These are phyloP conservation scores for Leptinotarsa tumamoca DNA, from an alignment of 2,888 invertebrate genomes.

Conservation along the genomic window DNA sequence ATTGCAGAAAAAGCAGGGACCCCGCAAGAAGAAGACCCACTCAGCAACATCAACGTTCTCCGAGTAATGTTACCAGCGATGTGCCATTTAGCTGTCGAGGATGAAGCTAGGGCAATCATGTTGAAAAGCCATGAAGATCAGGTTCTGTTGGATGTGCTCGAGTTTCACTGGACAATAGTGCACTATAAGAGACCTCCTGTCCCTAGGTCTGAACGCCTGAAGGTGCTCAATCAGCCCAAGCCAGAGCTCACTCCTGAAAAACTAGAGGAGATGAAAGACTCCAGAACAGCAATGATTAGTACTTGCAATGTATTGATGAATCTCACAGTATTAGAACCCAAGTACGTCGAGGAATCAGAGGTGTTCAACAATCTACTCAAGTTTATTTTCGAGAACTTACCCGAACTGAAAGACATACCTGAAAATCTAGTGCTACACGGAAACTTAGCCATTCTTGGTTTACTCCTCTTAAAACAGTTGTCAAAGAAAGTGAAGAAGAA, in stretches of 20 bases:
- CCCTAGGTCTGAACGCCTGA: slow-evolving; percentile 83
- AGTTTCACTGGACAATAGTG: slow-evolving; percentile 88
- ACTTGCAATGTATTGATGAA: slow-evolving; percentile 94
- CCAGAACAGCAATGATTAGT: slow-evolving; percentile 86
- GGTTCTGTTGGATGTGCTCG: slow-evolving; percentile 81
- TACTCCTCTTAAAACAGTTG: slow-evolving; percentile 86
- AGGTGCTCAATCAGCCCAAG: slow-evolving; percentile 80
- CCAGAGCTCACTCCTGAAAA: slow-evolving; percentile 80
- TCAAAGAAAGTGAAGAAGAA: slow-evolving; percentile 86
- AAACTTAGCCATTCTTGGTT: slow-evolving; percentile 84
- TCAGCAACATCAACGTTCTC: slow-evolving; percentile 75
- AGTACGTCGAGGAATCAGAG: slow-evolving; percentile 82
- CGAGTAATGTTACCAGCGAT: slow-evolving; percentile 88
- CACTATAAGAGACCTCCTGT: slow-evolving; percentile 86
- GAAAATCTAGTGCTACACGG: slow-evolving; percentile 89
- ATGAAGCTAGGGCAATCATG: slow-evolving; percentile 84
- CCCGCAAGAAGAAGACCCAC: slow-evolving; percentile 60
- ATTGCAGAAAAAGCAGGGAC: slow-evolving; percentile 75
- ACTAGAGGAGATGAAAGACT: slow-evolving; percentile 86
- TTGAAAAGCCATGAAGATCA: slow-evolving; percentile 84
- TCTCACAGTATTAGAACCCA: slow-evolving; percentile 87
- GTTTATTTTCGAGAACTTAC: slow-evolving; percentile 86
- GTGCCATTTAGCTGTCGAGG: slow-evolving; percentile 92
- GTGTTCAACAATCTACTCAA: slow-evolving; percentile 84
- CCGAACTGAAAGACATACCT: slow-evolving; percentile 84